Conservation (phyloP, 2,113 vertebrate species). For the Notothenia rossii region DNA sequence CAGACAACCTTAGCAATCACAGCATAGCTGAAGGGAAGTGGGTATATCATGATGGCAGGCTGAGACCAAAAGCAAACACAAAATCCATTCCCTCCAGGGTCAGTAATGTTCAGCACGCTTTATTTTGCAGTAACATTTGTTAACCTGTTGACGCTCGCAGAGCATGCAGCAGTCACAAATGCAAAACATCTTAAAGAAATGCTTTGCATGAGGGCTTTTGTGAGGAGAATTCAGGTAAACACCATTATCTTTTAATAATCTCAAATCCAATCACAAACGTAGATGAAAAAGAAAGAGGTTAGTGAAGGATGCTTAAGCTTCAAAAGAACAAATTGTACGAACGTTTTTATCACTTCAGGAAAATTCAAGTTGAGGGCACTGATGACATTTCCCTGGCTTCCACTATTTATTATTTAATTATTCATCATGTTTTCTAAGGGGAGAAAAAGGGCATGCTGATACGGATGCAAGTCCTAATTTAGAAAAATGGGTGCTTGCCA, state of each 20-base stretch:
- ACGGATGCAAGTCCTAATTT: constrained; percentile 48
- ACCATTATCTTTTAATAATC: constrained; percentile 1
- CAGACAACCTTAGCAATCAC: constrained; percentile 53
- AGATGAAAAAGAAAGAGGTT: constrained; percentile 7
- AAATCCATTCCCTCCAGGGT: constrained; percentile 58
- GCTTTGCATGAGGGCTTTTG: neutral
- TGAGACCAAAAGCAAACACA: constrained; percentile 69
- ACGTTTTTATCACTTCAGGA: constrained; percentile 39
- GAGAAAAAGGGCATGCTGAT: constrained; percentile 13
- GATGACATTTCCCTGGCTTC: constrained; percentile 40
- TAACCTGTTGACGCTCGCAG: constrained; percentile 29
- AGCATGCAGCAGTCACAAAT: constrained; percentile 20
- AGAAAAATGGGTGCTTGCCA: constrained; percentile 38
- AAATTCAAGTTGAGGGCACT: constrained; percentile 44
- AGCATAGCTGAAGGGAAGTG: constrained; percentile 52
- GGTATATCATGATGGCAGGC: constrained; percentile 60
- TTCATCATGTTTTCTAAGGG: constrained; percentile 63
- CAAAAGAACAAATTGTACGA: constrained; percentile 25
- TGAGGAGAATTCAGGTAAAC: constrained; percentile 33
- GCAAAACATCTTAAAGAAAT: constrained; percentile 17
- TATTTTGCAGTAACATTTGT: constrained; percentile 47
- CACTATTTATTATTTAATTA: constrained; percentile 67
- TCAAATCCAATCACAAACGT: constrained; percentile 10
- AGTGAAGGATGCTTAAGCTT: constrained; percentile 3
- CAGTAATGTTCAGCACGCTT: constrained; percentile 56